Evolutionary conservation across 2,797 vertebrate genomes (phyloP).

Genomic region (Cheirogaleus major): DNA sequence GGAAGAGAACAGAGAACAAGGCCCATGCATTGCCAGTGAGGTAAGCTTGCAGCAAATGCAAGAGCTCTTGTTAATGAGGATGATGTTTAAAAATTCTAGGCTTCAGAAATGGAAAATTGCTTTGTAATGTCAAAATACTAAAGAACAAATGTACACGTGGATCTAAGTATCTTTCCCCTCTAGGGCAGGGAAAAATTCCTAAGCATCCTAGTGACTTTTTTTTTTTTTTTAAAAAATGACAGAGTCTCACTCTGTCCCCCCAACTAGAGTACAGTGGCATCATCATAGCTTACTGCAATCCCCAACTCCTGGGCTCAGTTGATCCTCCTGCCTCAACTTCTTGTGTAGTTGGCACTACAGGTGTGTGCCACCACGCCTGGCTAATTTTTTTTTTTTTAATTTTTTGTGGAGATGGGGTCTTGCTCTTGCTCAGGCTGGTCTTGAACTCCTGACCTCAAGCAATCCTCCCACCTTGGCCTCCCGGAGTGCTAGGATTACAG

Average conservation of each 20-base stretch:
- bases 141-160: not conserved
- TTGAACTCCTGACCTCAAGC: not conserved
- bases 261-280: not conserved
- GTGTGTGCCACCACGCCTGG: not conserved
- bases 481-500: not conserved
- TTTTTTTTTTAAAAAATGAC: no score
- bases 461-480: not conserved
- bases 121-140: not conserved
- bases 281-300: not conserved
- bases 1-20: not conserved
- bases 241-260: no score
- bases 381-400: not conserved
- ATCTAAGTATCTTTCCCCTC: not conserved
- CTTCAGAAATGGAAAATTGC: not conserved
- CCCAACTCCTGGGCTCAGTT: not conserved
- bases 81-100: not conserved
- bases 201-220: not conserved
- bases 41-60: accelerated
- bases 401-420: not conserved
- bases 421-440: not conserved
- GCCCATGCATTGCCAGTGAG: not conserved
- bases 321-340: not conserved
- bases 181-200: not conserved
- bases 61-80: not conserved
- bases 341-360: not conserved